A percentile compares a stretch with the other conserved stretches of the same genome.
Evolutionary conservation across 2,888 invertebrate species (phyloP).

Genomic region (Bruchidius siliquastri): DNA sequence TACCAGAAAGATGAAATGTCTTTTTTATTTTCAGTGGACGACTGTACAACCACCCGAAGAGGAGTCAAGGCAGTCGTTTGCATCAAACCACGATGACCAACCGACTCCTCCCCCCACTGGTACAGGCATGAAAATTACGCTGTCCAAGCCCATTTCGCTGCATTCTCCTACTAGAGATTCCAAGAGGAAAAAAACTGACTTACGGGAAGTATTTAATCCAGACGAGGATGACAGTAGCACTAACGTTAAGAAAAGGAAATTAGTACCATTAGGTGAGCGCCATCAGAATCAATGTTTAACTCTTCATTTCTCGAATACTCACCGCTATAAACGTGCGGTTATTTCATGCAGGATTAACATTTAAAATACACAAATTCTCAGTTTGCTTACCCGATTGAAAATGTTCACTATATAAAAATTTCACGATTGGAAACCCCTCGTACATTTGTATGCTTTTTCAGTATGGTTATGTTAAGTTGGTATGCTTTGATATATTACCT

Average conservation of each 20-base stretch:
- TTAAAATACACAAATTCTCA: no score
- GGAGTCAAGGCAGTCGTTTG: conserved; percentile 48
- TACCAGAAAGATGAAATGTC: no score
- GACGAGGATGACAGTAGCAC: conserved; percentile 66
- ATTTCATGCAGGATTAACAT: no score
- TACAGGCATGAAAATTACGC: conserved; percentile 46
- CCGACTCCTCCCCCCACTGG: conserved; percentile 33
- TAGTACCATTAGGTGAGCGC: conserved; percentile 65
- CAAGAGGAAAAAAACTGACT: conserved; percentile 69
- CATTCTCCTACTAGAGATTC: conserved; percentile 46
- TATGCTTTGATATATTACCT: no score
- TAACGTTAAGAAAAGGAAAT: conserved; percentile 67
- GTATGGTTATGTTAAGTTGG: no score
- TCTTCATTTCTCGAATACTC: no score
- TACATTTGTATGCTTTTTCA: no score
- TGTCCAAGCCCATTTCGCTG: conserved; percentile 44
- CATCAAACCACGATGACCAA: conserved; percentile 43
- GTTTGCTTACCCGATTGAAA: no score
- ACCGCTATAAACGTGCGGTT: no score
- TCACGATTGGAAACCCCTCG: no score
- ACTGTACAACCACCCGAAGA: conserved; percentile 47
- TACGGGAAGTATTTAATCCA: conserved; percentile 81
- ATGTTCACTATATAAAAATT: no score
- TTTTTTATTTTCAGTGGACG: conserved; percentile 39
- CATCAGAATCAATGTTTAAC: conserved; percentile 1